Evolutionary conservation across 2,113 vertebrate species (phyloP), one percentile per base, ranked within the genome.

Genomic region (Hippoglossus stenolepis): DNA sequence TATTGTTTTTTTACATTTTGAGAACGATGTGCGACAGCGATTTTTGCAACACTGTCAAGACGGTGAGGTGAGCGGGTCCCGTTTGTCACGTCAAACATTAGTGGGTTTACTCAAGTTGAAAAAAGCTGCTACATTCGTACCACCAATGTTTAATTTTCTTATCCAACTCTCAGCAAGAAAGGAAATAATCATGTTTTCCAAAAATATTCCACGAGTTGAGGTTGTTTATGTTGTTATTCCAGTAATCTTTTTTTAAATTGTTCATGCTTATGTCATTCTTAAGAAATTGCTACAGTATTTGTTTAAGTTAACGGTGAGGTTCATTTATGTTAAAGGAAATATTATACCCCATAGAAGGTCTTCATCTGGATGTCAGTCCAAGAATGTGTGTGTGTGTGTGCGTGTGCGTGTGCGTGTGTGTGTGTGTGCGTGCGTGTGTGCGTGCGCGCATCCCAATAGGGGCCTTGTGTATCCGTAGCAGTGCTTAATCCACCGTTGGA

Each of bases 401-500:
- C 7, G 31, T 31, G 31, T 28, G 28, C 5, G 3, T 4, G 4
- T 28, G 28, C 3, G 26, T 28, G 26, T 28, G 26, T 76, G 70
- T 85, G 75, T 23, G 23, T 23, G 23, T 23, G 23, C 2, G 23
- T 23, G 23, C 2, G 23, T 23, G 23, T 23, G 23, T 23, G 23
- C 2, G 23, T n/a, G n/a, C n/a, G n/a, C n/a, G n/a, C n/a, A 35
- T 75, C 75, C 72, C 75, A 65, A 82, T 53, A 70, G 79, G 67
- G 72, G 71, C 26, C 26, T 74, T 82, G 56, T 85, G 87, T 76
- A 76, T 88, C 68, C 84, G 80, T 68, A 88, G 76, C 75, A 75
- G 63, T 10, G 63, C 79, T 84, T 91, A 91, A 91, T 90, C 87
- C 87, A 82, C 78, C 87, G 57, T 82, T 89, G 0, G 84, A 91